phyloP scores from a whole-genome alignment of 2,888 invertebrate species.

The Lysandra bellargus region DNA sequence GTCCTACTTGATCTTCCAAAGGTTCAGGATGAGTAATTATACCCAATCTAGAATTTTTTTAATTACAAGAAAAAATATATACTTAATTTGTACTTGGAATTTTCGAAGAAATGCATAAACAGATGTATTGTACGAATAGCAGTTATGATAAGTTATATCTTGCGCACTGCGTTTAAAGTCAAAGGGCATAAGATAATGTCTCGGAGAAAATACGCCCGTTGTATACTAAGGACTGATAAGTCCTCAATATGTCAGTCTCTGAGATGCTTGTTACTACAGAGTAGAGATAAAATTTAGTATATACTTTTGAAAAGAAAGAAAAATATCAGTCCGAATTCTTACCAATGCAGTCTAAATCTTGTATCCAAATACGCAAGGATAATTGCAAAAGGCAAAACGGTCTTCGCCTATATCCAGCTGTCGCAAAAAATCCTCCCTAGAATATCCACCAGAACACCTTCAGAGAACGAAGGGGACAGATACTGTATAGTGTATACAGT shows the following conservation, averaged over 20 bases:
- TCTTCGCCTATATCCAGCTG: background rate
- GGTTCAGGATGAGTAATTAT: too few species aligned
- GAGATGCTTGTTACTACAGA: background rate
- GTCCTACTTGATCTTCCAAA: too few species aligned
- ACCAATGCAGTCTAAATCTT: too few species aligned
- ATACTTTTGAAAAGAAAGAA: too few species aligned
- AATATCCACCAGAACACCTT: background rate
- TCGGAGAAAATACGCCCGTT: background rate
- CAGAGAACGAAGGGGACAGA: too few species aligned
- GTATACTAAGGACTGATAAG: background rate
- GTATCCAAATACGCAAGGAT: too few species aligned
- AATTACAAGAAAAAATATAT: background rate
- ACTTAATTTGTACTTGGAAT: background rate
- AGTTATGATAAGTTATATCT: background rate
- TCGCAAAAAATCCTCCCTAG: background rate
- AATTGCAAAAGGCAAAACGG: too few species aligned
- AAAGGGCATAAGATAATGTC: constrained; percentile 28
- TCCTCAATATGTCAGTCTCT: background rate
- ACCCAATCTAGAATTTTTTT: background rate
- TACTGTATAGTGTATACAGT: too few species aligned
- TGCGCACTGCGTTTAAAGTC: background rate
- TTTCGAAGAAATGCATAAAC: background rate
- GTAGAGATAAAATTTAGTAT: background rate
- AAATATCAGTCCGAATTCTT: too few species aligned
- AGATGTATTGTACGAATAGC: background rate